Conservation (phyloP, 2,888 invertebrate species). For the Eupeodes latifasciatus region DNA sequence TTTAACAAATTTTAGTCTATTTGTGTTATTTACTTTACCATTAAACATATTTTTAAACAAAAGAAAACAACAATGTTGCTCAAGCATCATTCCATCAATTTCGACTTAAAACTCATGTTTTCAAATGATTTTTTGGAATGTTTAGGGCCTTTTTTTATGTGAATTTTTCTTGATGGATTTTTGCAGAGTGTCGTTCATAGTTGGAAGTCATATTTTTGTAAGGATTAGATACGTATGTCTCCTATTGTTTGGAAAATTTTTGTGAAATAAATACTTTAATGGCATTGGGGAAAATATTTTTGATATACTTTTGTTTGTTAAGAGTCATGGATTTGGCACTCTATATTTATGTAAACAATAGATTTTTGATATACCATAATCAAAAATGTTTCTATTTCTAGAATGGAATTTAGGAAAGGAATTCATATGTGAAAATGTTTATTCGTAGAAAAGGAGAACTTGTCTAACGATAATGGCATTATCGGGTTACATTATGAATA, state of each 20-base stretch:
- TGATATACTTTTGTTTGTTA: constrained; percentile 46
- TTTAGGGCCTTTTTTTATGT: not conserved
- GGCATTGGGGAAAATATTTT: constrained; percentile 40
- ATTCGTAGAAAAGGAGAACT: not conserved
- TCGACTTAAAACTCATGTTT: too few species aligned
- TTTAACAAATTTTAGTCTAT: too few species aligned
- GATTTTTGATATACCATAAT: constrained; percentile 46
- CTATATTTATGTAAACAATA: constrained; percentile 58
- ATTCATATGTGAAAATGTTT: constrained; percentile 28
- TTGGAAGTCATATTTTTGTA: not conserved
- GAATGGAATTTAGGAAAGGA: constrained; percentile 16
- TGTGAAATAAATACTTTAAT: constrained; percentile 47
- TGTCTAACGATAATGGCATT: constrained; percentile 57
- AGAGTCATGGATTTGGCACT: constrained; percentile 22
- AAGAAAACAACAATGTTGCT: too few species aligned
- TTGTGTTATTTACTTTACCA: too few species aligned
- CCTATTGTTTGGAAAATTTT: constrained; percentile 61
- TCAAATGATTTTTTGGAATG: too few species aligned
- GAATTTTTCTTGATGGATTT: not conserved
- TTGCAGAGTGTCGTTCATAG: not conserved
- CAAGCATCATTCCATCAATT: too few species aligned
- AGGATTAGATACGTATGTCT: constrained; percentile 4
- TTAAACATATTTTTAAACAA: too few species aligned
- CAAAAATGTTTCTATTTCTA: not conserved
- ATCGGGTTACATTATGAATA: constrained; percentile 59